These are phyloP conservation scores for Epistrophe eligans DNA, from an alignment of 2,888 invertebrate genomes.

Conservation along the genomic window DNA sequence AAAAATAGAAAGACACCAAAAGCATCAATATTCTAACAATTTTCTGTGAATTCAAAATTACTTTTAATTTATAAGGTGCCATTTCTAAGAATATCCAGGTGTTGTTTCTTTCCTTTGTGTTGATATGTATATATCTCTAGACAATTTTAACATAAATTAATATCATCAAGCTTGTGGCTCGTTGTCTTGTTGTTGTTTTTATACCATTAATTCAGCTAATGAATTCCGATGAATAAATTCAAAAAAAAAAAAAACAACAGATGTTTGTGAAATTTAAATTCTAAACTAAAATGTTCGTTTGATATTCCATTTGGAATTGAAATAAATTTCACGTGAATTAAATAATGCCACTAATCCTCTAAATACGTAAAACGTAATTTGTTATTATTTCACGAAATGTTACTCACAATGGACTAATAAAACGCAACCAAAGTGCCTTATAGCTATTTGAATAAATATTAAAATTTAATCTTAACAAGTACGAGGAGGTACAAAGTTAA, in stretches of 20 bases:
- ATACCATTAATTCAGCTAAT: neutral
- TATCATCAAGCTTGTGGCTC: neutral
- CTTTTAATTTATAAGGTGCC: too few relatives aligned
- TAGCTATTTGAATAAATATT: conserved; percentile 7
- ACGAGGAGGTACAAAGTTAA: neutral
- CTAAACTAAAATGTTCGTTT: neutral
- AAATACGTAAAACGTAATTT: neutral
- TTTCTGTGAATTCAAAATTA: too few relatives aligned
- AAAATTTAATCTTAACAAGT: conserved; percentile 3
- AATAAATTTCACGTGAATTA: neutral
- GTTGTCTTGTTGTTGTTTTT: neutral
- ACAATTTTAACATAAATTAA: conserved; percentile 2
- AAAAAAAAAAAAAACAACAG: neutral
- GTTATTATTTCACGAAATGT: neutral
- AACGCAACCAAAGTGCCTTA: neutral
- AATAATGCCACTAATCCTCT: neutral
- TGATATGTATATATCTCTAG: neutral
- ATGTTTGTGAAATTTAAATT: neutral
- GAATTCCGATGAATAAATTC: neutral
- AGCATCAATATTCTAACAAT: too few relatives aligned
- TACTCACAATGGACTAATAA: conserved; percentile 10
- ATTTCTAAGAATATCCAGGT: too few relatives aligned
- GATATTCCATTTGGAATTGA: neutral
- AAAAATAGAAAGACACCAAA: too few relatives aligned
- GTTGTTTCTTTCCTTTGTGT: too few relatives aligned